Conservation (phyloP, 2,797 vertebrate species). For the Notamacropus eugenii region DNA sequence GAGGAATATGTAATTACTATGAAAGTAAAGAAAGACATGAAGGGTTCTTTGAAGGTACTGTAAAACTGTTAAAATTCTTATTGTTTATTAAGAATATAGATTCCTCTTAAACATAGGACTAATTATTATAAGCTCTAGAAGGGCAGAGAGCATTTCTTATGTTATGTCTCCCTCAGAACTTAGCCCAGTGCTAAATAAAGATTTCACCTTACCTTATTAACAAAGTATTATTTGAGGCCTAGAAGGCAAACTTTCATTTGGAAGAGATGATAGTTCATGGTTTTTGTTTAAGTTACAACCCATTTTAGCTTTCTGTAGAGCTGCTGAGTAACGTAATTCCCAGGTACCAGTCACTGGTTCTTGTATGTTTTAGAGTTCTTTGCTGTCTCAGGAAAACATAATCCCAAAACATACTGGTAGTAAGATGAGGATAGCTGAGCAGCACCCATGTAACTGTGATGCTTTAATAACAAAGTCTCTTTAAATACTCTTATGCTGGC, state of each 20-base stretch:
- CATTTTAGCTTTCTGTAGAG: background rate
- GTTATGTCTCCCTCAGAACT: background rate
- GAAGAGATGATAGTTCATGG: background rate
- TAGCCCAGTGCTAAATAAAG: background rate
- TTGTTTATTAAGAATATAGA: background rate
- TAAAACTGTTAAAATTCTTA: background rate
- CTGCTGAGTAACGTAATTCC: background rate
- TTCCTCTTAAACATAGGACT: background rate
- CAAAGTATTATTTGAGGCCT: background rate
- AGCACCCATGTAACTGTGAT: background rate
- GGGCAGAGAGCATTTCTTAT: background rate
- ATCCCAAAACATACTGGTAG: background rate
- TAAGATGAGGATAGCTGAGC: background rate
- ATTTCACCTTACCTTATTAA: background rate
- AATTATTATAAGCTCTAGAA: background rate
- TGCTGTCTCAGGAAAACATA: background rate
- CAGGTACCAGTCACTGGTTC: background rate
- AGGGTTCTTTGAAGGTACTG: constrained; percentile 78
- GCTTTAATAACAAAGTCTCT: background rate
- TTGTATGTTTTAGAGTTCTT: background rate
- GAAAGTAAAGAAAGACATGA: constrained; percentile 82
- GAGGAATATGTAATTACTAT: constrained; percentile 86
- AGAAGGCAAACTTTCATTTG: background rate
- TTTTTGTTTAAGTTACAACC: background rate
- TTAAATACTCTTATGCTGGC: background rate